Conservation (phyloP, 2,113 vertebrate genomes). For the Thamnaconus septentrionalis region DNA sequence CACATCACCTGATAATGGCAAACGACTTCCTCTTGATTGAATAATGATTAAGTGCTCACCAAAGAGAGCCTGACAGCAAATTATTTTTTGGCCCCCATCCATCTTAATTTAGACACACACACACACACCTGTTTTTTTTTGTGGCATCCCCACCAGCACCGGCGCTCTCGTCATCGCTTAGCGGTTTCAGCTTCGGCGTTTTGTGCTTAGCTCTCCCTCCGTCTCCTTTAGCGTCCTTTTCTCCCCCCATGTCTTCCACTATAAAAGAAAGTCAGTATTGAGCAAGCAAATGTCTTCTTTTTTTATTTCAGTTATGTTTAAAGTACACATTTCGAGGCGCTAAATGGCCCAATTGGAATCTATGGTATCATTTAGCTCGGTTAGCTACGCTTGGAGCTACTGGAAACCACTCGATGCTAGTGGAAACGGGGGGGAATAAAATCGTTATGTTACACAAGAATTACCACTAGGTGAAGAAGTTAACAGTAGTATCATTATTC, state of each 20-base stretch:
- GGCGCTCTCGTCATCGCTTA: constrained; percentile 34
- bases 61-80: not conserved
- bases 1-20: constrained; percentile 9
- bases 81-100: not conserved
- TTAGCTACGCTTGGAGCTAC: no score
- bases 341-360: no score
- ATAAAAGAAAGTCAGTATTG: not conserved
- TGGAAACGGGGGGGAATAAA: no score
- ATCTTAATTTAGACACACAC: not conserved
- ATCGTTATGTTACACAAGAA: no score
- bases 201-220: constrained; percentile 56
- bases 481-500: no score
- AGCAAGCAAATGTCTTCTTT: not conserved
- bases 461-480: no score
- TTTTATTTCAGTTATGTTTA: no score
- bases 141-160: constrained; percentile 43
- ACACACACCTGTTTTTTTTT: constrained; percentile 31
- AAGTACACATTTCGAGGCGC: not conserved
- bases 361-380: no score
- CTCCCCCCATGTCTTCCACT: constrained; percentile 60
- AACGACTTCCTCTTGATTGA: not conserved
- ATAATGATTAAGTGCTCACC: constrained; percentile 8
- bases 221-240: constrained; percentile 59
- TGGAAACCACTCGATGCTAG: no score
- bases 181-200: constrained; percentile 61